These are phyloP conservation scores for Drosophila quinaria DNA, from an alignment of 2,888 invertebrate species.

Conservation along the genomic window DNA sequence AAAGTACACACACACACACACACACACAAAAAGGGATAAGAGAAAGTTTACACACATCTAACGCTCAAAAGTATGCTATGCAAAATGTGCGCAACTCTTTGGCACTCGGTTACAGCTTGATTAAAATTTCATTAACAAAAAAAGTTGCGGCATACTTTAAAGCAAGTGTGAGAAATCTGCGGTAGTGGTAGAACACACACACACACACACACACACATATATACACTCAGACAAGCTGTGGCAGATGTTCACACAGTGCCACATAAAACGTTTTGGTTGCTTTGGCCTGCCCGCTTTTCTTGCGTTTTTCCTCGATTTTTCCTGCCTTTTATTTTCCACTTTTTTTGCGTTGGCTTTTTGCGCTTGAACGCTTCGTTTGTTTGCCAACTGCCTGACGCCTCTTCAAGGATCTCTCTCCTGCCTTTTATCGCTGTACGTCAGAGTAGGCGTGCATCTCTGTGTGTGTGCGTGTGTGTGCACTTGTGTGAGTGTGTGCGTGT, in stretches of 20 bases:
- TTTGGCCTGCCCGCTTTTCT: slow-evolving; percentile 51
- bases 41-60: slow-evolving; percentile 34
- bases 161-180: slow-evolving; percentile 72
- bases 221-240: slow-evolving; percentile 5
- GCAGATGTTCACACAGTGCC: slow-evolving; percentile 31
- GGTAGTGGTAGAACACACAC: slow-evolving; percentile 43
- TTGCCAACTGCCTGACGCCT: slow-evolving; percentile 74
- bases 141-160: slow-evolving; percentile 77
- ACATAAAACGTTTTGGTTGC: slow-evolving; percentile 71
- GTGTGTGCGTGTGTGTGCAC: background rate
- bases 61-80: slow-evolving; percentile 39
- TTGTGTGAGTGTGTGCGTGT: slow-evolving; percentile 1
- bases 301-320: slow-evolving; percentile 38
- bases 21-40: background rate
- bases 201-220: slow-evolving; percentile 10
- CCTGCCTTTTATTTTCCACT: slow-evolving; percentile 12
- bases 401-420: slow-evolving; percentile 41
- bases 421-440: slow-evolving; percentile 22
- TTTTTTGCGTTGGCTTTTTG: slow-evolving; percentile 65
- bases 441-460: background rate
- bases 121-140: slow-evolving; percentile 80
- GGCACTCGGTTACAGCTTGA: slow-evolving; percentile 60
- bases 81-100: slow-evolving; percentile 35
- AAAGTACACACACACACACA: slow-evolving; percentile 19
- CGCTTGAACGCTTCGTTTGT: slow-evolving; percentile 81